Base-by-base conservation (phyloP, 2,888 invertebrate genomes). In the Drosophila atripex region DNA sequence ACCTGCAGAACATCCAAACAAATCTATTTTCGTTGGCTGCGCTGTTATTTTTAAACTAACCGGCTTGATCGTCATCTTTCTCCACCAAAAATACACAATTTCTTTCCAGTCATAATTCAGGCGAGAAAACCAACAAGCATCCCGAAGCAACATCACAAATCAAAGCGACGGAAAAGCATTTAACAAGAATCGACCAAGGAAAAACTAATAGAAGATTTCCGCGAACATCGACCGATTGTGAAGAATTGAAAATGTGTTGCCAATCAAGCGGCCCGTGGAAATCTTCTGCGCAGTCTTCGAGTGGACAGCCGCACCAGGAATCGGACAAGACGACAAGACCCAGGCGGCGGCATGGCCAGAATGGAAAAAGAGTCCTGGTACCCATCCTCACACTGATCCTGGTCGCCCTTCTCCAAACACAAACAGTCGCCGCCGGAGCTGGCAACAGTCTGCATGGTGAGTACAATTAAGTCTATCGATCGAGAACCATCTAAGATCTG, bases 21-120 rank as follows among this genome's bases (percentile, higher is more conserved):
- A 73, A 59, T 74, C 49, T 68, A 71, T 83, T 74, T 74, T 77
- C 70, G 74, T 55, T 57, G 52, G 76, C 60, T 38, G 30, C 47
- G 46, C 38, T 56, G 46, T 50, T 80, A 86, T 84, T 86, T 85
- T 87, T 82, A 78, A 86, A 85, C 76, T 82, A 72, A 76, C 73
- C 72, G 65, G 68, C 78, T 84, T 80, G 73, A 71, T 75, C 52
- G 69, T 78, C 70, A 70, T 84, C 80, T 72, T 60, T 50, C 53
- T 39, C 46, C 45, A 50, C 57, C 39, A 51, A 66, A 18, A 43
- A 43, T 68, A 76, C 80, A 73, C 61, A 66, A 58, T 72, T 53
- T 75, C 71, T 64, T 80, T 85, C 63, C 73, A 87, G 80, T 69
- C 75, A 86, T 71, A 83, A 71, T 86, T 82, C 77, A 82, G 71